A percentile compares a stretch with the other conserved stretches of the same genome.
These are phyloP conservation scores for Apeltes quadracus DNA, from an alignment of 2,113 vertebrate species.

Conservation along the genomic window DNA sequence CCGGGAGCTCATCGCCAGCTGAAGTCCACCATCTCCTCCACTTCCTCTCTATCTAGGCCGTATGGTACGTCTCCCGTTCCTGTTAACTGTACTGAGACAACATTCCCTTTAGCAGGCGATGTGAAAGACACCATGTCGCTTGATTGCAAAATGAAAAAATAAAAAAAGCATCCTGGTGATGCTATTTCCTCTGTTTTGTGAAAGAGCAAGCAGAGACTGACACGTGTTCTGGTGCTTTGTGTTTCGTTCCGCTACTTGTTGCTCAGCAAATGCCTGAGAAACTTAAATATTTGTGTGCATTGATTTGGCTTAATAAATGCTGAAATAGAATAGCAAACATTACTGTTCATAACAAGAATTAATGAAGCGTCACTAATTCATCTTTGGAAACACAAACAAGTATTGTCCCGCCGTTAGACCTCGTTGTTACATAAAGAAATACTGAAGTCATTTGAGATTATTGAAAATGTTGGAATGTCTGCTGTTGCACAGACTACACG, in stretches of 20 bases:
- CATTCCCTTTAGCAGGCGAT: neutral
- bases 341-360: neutral
- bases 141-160: neutral
- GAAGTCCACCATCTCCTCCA: conserved; percentile 10
- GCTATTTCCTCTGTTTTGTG: conserved; percentile 9
- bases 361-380: neutral
- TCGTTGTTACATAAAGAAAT: conserved; percentile 3
- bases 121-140: conserved; percentile 12
- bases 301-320: neutral
- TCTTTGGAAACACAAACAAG: too few relatives aligned
- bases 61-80: neutral
- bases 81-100: conserved; percentile 14
- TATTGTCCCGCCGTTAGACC: too few relatives aligned
- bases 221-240: neutral
- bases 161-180: neutral
- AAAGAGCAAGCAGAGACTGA: neutral
- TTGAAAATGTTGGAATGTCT: neutral
- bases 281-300: neutral
- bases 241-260: conserved; percentile 15
- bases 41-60: neutral
- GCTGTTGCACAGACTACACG: neutral
- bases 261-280: too few relatives aligned
- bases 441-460: neutral
- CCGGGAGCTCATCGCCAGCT: conserved; percentile 6
- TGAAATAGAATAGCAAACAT: neutral